These are phyloP conservation scores for Cartodere bifasciata DNA, from an alignment of 2,888 invertebrate genomes.

Conservation along the genomic window DNA sequence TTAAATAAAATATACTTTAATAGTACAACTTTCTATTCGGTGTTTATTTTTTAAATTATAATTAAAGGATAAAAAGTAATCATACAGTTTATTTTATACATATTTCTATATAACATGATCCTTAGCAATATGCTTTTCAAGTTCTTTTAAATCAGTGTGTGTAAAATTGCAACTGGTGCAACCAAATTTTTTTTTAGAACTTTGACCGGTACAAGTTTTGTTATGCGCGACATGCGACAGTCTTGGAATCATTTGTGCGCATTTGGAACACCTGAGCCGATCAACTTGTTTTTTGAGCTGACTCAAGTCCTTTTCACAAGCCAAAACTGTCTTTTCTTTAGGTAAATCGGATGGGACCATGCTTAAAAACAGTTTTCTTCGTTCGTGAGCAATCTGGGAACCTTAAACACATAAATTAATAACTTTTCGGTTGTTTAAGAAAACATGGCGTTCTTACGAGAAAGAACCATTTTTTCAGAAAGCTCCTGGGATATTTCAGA, in stretches of 20 bases:
- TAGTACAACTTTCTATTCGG: too few species aligned
- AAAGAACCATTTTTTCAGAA: too few species aligned
- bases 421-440: too few species aligned
- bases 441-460: too few species aligned
- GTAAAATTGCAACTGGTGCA: slow-evolving; percentile 28
- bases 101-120: too few species aligned
- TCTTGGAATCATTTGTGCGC: slow-evolving; percentile 25
- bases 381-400: slow-evolving; percentile 3
- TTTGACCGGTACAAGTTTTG: slow-evolving; percentile 21
- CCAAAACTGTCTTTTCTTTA: slow-evolving; percentile 16
- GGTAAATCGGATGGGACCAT: slow-evolving; percentile 24
- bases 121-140: slow-evolving; percentile 23
- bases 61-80: too few species aligned
- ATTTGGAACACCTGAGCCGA: slow-evolving; percentile 26
- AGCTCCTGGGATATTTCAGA: too few species aligned
- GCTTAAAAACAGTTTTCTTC: slow-evolving; percentile 26
- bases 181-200: slow-evolving; percentile 23
- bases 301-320: slow-evolving; percentile 21
- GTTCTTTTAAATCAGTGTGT: slow-evolving; percentile 21
- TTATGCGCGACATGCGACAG: slow-evolving; percentile 21
- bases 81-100: too few species aligned
- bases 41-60: too few species aligned
- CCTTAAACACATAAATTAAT: too few species aligned
- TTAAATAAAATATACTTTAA: too few species aligned
- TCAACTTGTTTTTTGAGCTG: slow-evolving; percentile 25